Conservation (phyloP, 30 jellyfish, hydroid and myxozoan genomes). For the Turritopsis dohrnii region DNA sequence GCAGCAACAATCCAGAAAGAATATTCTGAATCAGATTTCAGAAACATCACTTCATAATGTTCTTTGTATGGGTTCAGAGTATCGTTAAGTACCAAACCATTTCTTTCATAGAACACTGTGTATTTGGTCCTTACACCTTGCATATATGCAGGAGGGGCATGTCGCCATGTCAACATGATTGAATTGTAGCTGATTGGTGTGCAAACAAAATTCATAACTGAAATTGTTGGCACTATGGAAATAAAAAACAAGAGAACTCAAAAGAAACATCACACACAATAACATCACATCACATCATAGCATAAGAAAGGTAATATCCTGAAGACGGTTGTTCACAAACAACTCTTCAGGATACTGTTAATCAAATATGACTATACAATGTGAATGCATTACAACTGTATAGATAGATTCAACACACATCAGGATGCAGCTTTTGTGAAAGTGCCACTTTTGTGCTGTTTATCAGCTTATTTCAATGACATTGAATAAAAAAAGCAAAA, state of each 20-base stretch:
- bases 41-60: background rate
- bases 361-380: too few relatives aligned
- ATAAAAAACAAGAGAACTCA: background rate
- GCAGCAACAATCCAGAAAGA: constrained; percentile 1
- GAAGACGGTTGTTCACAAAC: too few relatives aligned
- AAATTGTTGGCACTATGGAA: constrained; percentile 2
- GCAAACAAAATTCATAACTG: background rate
- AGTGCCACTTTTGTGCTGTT: too few relatives aligned
- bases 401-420: too few relatives aligned
- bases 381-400: too few relatives aligned
- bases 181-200: background rate
- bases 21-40: background rate
- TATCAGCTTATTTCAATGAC: too few relatives aligned
- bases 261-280: background rate
- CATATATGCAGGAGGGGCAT: constrained; percentile 10
- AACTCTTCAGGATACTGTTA: too few relatives aligned
- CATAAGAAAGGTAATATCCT: too few relatives aligned
- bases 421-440: too few relatives aligned
- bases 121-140: constrained; percentile 2
- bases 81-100: background rate
- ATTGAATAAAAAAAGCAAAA: too few relatives aligned
- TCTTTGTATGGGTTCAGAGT: constrained; percentile 1
- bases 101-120: background rate
- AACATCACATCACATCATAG: too few relatives aligned
- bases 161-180: background rate